A percentile compares a stretch with the other conserved stretches of the same genome.
These are phyloP conservation scores for Pitangus sulphuratus DNA, from an alignment of 2,797 vertebrate genomes.

Conservation along the genomic window DNA sequence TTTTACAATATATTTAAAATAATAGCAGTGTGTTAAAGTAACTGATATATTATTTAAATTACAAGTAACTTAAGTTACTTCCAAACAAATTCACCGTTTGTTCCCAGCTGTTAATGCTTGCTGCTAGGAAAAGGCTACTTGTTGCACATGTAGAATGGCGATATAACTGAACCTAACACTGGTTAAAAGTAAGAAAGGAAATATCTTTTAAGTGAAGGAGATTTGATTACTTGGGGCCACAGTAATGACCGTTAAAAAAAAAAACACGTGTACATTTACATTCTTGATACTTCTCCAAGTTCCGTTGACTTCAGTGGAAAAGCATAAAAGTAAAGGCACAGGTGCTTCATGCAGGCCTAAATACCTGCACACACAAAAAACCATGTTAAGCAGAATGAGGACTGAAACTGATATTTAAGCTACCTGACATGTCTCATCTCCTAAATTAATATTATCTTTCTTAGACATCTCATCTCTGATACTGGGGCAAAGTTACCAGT, in stretches of 20 bases:
- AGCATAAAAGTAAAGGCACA: not conserved
- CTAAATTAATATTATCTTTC: not conserved
- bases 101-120: not conserved
- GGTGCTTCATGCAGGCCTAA: not conserved
- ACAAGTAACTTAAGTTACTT: not conserved
- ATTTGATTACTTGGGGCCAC: not conserved
- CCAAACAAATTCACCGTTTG: not conserved
- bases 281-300: not conserved
- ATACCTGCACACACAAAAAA: not conserved
- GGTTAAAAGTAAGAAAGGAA: not conserved
- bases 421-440: not conserved
- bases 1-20: not conserved
- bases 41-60: not conserved
- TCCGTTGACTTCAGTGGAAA: not conserved
- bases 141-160: not conserved
- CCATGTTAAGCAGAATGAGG: not conserved
- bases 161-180: not conserved
- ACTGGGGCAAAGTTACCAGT: not conserved
- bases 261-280: fast-evolving
- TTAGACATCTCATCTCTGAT: not conserved
- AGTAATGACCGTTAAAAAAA: not conserved
- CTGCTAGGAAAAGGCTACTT: not conserved
- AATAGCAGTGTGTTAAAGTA: not conserved
- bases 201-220: not conserved
- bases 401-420: not conserved